Evolutionary conservation across 2,888 invertebrate genomes (phyloP).

Genomic region (Noctua comes): DNA sequence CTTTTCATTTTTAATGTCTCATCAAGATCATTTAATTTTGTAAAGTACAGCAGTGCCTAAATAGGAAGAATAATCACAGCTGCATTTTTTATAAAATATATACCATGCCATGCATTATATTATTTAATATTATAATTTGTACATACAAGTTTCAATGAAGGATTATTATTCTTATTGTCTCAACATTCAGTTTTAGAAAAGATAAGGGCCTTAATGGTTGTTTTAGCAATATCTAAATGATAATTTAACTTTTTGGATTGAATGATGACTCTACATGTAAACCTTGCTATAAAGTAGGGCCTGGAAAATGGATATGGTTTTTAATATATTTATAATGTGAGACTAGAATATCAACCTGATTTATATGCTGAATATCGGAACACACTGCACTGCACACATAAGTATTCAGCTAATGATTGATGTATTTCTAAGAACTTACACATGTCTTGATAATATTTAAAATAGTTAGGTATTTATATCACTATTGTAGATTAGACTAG

Average conservation of each 20-base stretch:
- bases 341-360: not conserved
- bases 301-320: conserved; percentile 1
- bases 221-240: not conserved
- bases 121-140: not conserved
- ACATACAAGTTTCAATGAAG: not conserved
- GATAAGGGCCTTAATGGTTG: not conserved
- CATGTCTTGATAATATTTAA: not conserved
- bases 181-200: conserved; percentile 2
- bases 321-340: not conserved
- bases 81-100: not conserved
- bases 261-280: conserved; percentile 20
- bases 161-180: not conserved
- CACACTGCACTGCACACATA: not conserved
- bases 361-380: not conserved
- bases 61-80: not conserved
- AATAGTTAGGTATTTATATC: not conserved
- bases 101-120: not conserved
- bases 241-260: conserved; percentile 6
- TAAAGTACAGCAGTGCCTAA: not conserved
- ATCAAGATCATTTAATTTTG: conserved; percentile 9
- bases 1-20: not conserved
- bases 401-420: not conserved
- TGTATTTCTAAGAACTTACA: not conserved
- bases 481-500: not conserved
- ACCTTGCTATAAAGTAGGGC: not conserved